Base-by-base conservation (phyloP, 1,140 invertebrate species). In the Vollenhovia emeryi region DNA sequence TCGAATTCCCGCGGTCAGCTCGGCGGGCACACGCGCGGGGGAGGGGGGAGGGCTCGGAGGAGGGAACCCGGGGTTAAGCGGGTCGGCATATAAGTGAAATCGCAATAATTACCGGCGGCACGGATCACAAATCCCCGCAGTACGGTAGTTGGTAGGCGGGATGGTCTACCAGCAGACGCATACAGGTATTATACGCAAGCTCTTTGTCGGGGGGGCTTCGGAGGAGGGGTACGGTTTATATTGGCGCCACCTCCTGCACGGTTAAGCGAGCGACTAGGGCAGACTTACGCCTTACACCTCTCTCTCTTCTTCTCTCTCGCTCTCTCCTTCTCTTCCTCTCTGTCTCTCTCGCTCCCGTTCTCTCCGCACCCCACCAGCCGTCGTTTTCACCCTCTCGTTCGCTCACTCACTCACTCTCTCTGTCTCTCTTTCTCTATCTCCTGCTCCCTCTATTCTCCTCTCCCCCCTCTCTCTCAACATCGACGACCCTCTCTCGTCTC, bases 191-290 rank as follows among this genome's bases (percentile, higher is more conserved):
- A 91, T 92, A 92, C 92, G 92, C 92, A 92, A 93, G 91, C 92
- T 93, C 92, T 91, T 92, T 91, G 92, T 91, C 87, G 86, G 88
- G 76, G 57, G 24, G 24, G 3, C 52, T 9, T 87, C 89, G 91
- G 89, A 92, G 87, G 89, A 87, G 85, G 86, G 87, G 91, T 90
- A 90, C 85, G 85, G 92, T 91, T 92, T 92, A 93, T 94, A 95
- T 94, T 95, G 94, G 94, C 94, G 94, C 94, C 94, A 95, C 94
- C 94, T 95, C 94, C 94, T 94, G 91, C 91, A 90, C 87, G 91
- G 90, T 91, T 92, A 91, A 92, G 88, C 90, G 91, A 92, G 88
- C 91, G 91, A 91, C 93, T 92, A 94, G 92, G 92, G 91, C 93
- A 94, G 92, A 94, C 94, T 94, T 94, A 94, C 93, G 93, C 93